Evolutionary conservation across 2,113 vertebrate species (phyloP), one percentile per base, ranked within the genome.

Genomic region (Pedionomus torquatus): DNA sequence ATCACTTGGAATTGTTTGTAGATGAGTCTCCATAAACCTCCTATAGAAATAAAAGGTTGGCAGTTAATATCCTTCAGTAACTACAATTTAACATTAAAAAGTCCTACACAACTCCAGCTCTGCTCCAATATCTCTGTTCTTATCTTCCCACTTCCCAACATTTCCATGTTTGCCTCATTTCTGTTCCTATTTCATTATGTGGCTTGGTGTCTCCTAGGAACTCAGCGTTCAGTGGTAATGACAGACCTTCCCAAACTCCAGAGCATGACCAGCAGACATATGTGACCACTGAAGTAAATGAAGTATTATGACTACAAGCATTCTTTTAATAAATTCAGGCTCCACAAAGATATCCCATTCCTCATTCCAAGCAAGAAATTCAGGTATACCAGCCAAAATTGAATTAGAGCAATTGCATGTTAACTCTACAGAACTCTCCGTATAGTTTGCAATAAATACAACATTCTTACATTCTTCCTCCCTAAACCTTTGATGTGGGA

Each of bases 11-110:
- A 99, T 97, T 21, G 98, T 98, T 76, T 97, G 97, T 89, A 99
- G 97, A 51, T 97, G 97, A 43, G 99, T 99, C 97, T 99, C 99
- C 94, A 98, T 97, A 94, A 99, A 98, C 83, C 98, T 99, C 97
- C 99, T 99, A 95, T 20, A 93, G 93, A 96, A 97, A 96, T 7
- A 96, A 95, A 74, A 95, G 30, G 71, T 72, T 79, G 18, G 65
- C 6, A 44, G 44, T 97, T 96, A 97, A 89, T 80, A 77, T 69
- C 17, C 13, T 89, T 82, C 71, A 37, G 6, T 78, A 87, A 90
- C 30, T 57, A 83, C 13, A 87, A 37, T 76, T 87, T 65, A 77
- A 75, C 20, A 80, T 94, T 80, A 54, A 83, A 68, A 92, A 51
- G 10, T 35, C 31, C 52, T 82, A 35, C 19, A 58, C 13, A 86